phyloP scores from a whole-genome alignment of 2,888 invertebrate genomes.

The Sarcophaga carnaria region DNA sequence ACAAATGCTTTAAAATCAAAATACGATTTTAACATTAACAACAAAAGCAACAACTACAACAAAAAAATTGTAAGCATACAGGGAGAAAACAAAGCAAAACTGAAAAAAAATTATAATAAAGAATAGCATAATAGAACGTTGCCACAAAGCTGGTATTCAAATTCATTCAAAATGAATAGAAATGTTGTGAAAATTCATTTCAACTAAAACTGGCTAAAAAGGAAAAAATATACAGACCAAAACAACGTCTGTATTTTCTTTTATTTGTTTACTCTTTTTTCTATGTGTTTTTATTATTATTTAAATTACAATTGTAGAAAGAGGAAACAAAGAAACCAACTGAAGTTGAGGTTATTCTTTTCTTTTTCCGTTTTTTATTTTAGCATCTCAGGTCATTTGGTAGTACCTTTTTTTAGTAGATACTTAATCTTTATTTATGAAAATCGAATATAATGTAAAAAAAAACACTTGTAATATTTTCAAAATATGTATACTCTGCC shows the following conservation, averaged over 20 bases:
- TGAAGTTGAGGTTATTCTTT: not conserved
- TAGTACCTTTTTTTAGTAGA: not conserved
- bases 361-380: not conserved
- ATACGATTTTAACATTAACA: constrained; percentile 54
- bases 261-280: not conserved
- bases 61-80: not conserved
- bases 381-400: constrained; percentile 15
- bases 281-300: constrained; percentile 18
- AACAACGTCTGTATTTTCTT: constrained; percentile 34
- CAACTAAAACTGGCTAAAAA: constrained; percentile 37
- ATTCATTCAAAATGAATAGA: constrained; percentile 21
- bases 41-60: constrained; percentile 12
- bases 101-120: not conserved
- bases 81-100: not conserved
- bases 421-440: not conserved
- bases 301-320: constrained; percentile 32
- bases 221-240: not conserved
- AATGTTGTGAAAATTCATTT: constrained; percentile 46
- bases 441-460: not conserved
- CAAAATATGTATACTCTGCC: not conserved
- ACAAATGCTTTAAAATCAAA: constrained; percentile 60
- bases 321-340: constrained; percentile 35
- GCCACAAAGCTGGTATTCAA: constrained; percentile 53
- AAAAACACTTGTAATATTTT: not conserved
- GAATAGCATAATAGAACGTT: constrained; percentile 46